A percentile compares a stretch with the other conserved stretches of the same genome.
Evolutionary conservation across 2,797 vertebrate species (phyloP).

Genomic region (Salmo trutta): DNA sequence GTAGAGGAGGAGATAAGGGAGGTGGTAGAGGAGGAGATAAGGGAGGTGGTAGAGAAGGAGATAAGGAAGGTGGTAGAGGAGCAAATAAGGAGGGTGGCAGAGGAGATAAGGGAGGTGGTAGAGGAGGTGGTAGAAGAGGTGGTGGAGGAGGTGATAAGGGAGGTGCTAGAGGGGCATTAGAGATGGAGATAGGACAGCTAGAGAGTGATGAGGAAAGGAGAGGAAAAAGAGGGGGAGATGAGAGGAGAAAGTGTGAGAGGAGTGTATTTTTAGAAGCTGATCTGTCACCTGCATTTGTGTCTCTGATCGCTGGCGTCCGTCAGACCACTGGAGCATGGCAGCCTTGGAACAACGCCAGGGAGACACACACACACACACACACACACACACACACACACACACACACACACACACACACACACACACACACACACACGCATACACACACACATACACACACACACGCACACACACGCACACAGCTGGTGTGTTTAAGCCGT

Average conservation of each 20-base stretch:
- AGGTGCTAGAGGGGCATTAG: no score
- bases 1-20: no score
- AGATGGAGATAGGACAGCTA: no score
- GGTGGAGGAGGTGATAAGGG: no score
- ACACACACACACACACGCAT: slow-evolving; percentile 13
- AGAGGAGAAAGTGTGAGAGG: slow-evolving; percentile 11
- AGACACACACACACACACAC: slow-evolving; percentile 32
- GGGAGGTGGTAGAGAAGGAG: no score
- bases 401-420: slow-evolving; percentile 21
- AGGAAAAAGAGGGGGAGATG: slow-evolving; percentile 13
- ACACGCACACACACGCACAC: slow-evolving; percentile 16
- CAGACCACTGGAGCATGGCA: slow-evolving; percentile 73
- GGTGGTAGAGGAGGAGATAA: no score
- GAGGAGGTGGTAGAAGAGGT: no score
- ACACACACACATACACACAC: slow-evolving; percentile 15
- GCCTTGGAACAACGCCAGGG: slow-evolving; percentile 74
- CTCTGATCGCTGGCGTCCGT: slow-evolving; percentile 75
- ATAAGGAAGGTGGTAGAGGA: no score
- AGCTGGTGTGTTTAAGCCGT: not conserved
- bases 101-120: no score
- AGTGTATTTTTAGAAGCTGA: slow-evolving; percentile 66
- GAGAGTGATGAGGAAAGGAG: not conserved
- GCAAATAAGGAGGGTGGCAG: no score
- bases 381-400: slow-evolving; percentile 12
- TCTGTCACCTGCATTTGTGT: slow-evolving; percentile 60